phyloP scores from a whole-genome alignment of 2,797 vertebrate species.

The Calcarius lapponicus region DNA sequence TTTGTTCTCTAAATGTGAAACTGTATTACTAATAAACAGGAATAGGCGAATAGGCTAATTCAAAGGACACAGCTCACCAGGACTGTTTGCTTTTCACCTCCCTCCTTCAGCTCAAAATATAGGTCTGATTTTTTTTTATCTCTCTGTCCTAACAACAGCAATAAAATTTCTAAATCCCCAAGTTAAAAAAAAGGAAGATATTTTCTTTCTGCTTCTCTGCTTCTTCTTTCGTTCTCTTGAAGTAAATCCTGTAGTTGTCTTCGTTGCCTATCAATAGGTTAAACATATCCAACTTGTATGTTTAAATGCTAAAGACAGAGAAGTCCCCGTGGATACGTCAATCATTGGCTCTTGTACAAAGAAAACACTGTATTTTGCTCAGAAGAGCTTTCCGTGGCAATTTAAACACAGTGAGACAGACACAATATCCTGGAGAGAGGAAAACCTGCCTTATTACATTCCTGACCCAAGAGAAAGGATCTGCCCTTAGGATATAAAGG shows the following conservation, averaged over 20 bases:
- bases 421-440: slow-evolving; percentile 89
- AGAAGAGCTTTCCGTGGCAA: slow-evolving; percentile 83
- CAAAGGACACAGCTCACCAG: background rate
- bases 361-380: slow-evolving; percentile 84
- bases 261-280: slow-evolving; percentile 65
- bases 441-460: slow-evolving; percentile 89
- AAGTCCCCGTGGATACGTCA: slow-evolving; percentile 81
- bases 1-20: background rate
- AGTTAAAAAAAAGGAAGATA: background rate
- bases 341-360: slow-evolving; percentile 85
- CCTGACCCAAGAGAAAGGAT: slow-evolving; percentile 81
- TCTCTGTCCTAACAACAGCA: background rate
- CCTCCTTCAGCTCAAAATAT: background rate
- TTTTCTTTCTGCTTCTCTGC: background rate
- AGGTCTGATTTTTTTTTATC: background rate
- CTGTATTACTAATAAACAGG: background rate
- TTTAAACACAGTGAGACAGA: slow-evolving; percentile 87
- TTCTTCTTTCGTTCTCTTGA: slow-evolving; percentile 35
- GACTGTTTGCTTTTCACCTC: background rate
- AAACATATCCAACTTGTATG: slow-evolving; percentile 71
- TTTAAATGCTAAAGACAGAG: slow-evolving; percentile 76
- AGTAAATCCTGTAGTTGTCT: slow-evolving; percentile 51
- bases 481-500: slow-evolving; percentile 77
- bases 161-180: background rate
- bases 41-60: background rate